These are phyloP conservation scores for Mythimna albipuncta DNA, from an alignment of 2,888 invertebrate species.

Conservation along the genomic window DNA sequence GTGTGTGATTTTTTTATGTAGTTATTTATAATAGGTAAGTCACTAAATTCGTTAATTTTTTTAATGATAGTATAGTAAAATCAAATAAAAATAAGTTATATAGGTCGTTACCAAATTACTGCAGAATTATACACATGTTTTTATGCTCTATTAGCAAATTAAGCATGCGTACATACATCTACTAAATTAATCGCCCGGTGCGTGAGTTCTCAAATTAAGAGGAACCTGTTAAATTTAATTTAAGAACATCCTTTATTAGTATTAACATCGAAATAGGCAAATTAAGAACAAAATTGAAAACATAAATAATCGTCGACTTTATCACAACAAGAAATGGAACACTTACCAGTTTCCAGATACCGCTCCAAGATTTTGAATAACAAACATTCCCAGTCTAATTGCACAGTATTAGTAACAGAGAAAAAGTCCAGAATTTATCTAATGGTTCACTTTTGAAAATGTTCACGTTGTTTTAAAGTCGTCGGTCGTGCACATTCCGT, in stretches of 20 bases:
- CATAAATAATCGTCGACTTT: constrained; percentile 50
- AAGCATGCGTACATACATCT: constrained; percentile 2
- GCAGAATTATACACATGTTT: not conserved
- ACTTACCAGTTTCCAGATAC: constrained; percentile 60
- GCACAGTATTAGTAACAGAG: constrained; percentile 54
- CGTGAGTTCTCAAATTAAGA: constrained; percentile 34
- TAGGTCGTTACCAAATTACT: not conserved
- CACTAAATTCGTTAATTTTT: too few relatives aligned
- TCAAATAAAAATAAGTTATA: not conserved
- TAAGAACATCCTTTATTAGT: constrained; percentile 19
- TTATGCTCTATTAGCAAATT: constrained; percentile 18
- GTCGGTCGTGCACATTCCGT: constrained; percentile 59
- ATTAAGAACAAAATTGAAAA: constrained; percentile 21
- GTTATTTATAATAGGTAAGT: too few relatives aligned
- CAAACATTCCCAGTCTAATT: constrained; percentile 55
- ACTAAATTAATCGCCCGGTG: constrained; percentile 42
- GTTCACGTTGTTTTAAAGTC: constrained; percentile 48
- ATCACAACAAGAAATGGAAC: constrained; percentile 59
- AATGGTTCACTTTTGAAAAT: constrained; percentile 54
- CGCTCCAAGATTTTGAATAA: constrained; percentile 50
- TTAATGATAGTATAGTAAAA: too few relatives aligned
- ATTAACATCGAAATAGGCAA: constrained; percentile 10
- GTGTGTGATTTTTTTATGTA: too few relatives aligned
- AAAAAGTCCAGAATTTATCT: constrained; percentile 44
- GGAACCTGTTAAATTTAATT: constrained; percentile 39